phyloP scores from a whole-genome alignment of 2,888 invertebrate genomes.

The Tanaodytes sp. region DNA sequence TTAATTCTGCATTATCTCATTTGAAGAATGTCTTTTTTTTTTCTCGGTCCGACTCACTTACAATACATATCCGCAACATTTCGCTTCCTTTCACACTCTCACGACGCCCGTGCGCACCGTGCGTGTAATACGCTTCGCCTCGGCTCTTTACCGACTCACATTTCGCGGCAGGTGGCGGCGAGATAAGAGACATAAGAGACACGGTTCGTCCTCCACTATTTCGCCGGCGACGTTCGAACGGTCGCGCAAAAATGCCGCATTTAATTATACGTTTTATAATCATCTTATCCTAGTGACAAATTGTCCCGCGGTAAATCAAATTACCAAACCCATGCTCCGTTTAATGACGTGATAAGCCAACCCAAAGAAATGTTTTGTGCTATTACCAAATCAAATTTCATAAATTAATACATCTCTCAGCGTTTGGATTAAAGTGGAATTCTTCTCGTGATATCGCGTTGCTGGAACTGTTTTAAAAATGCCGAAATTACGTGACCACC shows the following conservation, averaged over 20 bases:
- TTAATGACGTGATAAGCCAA: conserved; percentile 7
- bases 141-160: conserved; percentile 56
- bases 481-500: too few relatives aligned
- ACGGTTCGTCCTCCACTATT: conserved; percentile 28
- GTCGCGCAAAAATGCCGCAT: conserved; percentile 43
- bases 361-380: neutral
- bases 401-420: too few relatives aligned
- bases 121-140: conserved; percentile 58
- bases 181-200: conserved; percentile 49
- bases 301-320: conserved; percentile 24
- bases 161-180: conserved; percentile 53
- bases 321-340: conserved; percentile 16
- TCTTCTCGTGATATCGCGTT: too few relatives aligned
- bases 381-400: too few relatives aligned
- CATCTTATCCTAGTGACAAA: conserved; percentile 38
- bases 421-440: too few relatives aligned
- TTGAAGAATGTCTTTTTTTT: conserved; percentile 27
- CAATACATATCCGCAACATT: conserved; percentile 21
- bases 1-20: conserved; percentile 47
- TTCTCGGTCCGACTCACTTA: conserved; percentile 13
- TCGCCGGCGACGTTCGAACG: conserved; percentile 21
- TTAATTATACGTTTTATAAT: conserved; percentile 35
- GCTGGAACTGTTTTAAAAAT: too few relatives aligned
- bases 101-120: conserved; percentile 45
- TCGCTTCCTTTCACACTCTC: conserved; percentile 42